Evolutionary conservation across 2,113 vertebrate genomes (phyloP).

Genomic region (Guaruba guarouba): DNA sequence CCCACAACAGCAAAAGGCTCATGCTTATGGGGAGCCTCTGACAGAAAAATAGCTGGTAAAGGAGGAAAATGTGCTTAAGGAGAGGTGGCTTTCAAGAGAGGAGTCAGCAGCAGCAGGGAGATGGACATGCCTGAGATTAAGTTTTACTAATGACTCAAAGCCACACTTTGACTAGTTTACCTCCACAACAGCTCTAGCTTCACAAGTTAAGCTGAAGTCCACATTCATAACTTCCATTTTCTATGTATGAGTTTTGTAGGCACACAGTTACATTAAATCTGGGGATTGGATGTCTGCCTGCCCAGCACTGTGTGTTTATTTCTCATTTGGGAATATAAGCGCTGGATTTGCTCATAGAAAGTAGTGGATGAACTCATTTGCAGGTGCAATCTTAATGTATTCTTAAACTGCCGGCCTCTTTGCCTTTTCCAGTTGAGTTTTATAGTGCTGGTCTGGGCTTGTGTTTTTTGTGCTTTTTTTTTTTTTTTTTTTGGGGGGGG

Average conservation of each 20-base stretch:
- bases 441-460: neutral
- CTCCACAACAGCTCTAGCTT: neutral
- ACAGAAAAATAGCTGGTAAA: neutral
- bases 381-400: constrained; percentile 8
- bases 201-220: neutral
- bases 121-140: neutral
- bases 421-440: neutral
- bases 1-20: neutral
- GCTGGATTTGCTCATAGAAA: neutral
- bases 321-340: neutral
- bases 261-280: neutral
- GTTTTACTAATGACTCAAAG: neutral
- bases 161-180: neutral
- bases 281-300: constrained; percentile 14
- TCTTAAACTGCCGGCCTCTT: neutral
- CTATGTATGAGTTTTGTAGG: neutral
- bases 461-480: neutral
- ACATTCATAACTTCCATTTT: neutral
- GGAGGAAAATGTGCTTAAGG: neutral
- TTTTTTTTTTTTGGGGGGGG: no score
- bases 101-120: neutral
- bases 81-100: neutral
- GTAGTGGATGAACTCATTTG: constrained; percentile 15
- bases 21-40: neutral
- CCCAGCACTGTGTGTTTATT: neutral